phyloP scores from a whole-genome alignment of 2,113 vertebrate species.

The Lophotis ruficrista region DNA sequence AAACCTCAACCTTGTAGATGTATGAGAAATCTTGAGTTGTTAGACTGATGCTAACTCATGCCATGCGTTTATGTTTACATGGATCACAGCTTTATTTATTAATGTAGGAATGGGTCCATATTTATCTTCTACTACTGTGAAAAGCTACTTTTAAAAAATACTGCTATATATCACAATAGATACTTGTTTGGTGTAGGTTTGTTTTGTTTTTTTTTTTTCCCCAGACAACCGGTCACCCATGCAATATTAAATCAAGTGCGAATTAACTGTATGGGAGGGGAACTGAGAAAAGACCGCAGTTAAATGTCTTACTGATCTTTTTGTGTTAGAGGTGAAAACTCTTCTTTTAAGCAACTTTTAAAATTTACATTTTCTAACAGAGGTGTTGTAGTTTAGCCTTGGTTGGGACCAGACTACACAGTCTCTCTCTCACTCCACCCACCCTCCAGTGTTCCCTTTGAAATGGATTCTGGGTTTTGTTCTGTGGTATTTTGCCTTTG shows the following conservation, averaged over 20 bases:
- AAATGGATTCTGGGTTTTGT: not conserved
- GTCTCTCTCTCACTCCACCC: too few relatives aligned
- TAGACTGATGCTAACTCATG: not conserved
- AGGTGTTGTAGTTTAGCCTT: too few relatives aligned
- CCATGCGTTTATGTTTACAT: not conserved
- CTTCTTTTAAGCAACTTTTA: not conserved
- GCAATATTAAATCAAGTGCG: not conserved
- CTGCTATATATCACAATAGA: not conserved
- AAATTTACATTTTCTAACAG: not conserved
- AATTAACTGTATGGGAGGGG: not conserved
- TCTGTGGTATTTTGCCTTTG: not conserved
- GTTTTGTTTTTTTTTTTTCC: too few relatives aligned
- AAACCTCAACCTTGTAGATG: not conserved
- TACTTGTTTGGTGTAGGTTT: not conserved
- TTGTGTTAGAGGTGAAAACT: not conserved
- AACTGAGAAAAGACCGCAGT: not conserved
- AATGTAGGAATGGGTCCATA: not conserved
- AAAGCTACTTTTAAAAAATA: not conserved
- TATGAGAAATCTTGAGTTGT: not conserved
- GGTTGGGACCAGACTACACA: too few relatives aligned
- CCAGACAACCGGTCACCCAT: not conserved
- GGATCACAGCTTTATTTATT: not conserved
- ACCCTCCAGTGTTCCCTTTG: not conserved
- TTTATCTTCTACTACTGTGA: not conserved
- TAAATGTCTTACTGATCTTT: not conserved